Evolutionary conservation across 2,797 vertebrate species (phyloP).

Genomic region (Falco peregrinus): DNA sequence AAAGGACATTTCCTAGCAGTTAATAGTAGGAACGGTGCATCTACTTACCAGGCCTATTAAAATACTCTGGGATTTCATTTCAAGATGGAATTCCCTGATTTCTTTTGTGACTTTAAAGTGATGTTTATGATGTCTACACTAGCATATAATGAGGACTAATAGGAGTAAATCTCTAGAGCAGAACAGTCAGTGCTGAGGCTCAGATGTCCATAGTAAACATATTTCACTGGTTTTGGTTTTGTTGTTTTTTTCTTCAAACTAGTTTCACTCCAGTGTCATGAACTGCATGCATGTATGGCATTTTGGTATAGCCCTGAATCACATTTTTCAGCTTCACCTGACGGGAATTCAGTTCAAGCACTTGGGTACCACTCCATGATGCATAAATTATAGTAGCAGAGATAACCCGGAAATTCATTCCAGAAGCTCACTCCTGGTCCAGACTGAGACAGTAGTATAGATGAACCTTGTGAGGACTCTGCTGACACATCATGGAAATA

Average conservation of each 20-base stretch:
- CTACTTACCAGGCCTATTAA: background rate
- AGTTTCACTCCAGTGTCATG: background rate
- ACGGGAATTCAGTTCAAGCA: background rate
- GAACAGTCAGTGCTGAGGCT: background rate
- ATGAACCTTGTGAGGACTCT: background rate
- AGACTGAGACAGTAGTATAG: background rate
- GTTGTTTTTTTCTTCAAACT: background rate
- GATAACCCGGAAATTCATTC: background rate
- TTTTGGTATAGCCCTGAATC: background rate
- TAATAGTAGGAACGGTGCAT: rapidly evolving
- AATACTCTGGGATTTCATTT: background rate
- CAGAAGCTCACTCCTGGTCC: background rate
- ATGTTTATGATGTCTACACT: background rate
- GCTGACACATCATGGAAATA: background rate
- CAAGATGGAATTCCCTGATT: background rate
- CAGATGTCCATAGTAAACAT: background rate
- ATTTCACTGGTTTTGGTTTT: background rate
- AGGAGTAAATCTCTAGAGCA: background rate
- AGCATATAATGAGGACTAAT: background rate
- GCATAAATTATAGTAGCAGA: background rate
- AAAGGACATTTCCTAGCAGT: background rate
- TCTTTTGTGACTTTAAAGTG: background rate
- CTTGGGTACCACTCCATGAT: background rate
- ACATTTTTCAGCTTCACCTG: background rate
- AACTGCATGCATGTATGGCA: background rate